Conservation (phyloP, 2,797 vertebrate genomes). For the Nyctalus aviator region DNA sequence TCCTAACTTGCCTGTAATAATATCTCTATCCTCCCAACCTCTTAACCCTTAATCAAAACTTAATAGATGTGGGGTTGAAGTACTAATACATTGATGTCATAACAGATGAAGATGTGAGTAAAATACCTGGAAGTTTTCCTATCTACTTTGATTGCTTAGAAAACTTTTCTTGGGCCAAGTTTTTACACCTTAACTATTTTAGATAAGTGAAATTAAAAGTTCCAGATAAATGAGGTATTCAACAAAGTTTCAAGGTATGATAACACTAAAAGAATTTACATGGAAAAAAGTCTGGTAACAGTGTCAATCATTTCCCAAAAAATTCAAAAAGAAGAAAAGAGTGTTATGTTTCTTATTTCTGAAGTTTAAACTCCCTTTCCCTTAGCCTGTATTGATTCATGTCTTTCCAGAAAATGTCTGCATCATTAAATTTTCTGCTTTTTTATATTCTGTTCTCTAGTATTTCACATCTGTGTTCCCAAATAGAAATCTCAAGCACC, state of each 20-base stretch:
- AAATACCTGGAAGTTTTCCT: neutral
- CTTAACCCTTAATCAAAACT: neutral
- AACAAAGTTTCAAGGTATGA: constrained; percentile 35
- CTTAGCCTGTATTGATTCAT: neutral
- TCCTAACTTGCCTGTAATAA: neutral
- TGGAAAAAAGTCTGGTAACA: constrained; percentile 34
- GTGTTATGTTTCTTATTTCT: constrained; percentile 8
- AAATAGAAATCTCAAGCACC: neutral
- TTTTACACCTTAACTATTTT: constrained; percentile 38
- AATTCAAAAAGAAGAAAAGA: constrained; percentile 10
- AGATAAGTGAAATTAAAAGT: neutral
- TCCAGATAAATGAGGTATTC: constrained; percentile 19
- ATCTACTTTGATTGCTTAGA: neutral
- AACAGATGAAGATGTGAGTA: neutral
- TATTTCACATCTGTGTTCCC: neutral
- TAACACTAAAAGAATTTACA: constrained; percentile 49
- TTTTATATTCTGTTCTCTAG: neutral
- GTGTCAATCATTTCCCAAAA: neutral
- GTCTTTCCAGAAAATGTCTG: neutral
- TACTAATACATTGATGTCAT: neutral
- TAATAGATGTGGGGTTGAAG: neutral
- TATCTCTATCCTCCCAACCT: neutral
- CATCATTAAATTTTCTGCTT: neutral
- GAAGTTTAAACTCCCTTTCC: constrained; percentile 27
- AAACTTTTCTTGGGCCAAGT: neutral